These are phyloP conservation scores for Octonoba sinensis DNA, from an alignment of 2,888 invertebrate genomes.

Conservation along the genomic window DNA sequence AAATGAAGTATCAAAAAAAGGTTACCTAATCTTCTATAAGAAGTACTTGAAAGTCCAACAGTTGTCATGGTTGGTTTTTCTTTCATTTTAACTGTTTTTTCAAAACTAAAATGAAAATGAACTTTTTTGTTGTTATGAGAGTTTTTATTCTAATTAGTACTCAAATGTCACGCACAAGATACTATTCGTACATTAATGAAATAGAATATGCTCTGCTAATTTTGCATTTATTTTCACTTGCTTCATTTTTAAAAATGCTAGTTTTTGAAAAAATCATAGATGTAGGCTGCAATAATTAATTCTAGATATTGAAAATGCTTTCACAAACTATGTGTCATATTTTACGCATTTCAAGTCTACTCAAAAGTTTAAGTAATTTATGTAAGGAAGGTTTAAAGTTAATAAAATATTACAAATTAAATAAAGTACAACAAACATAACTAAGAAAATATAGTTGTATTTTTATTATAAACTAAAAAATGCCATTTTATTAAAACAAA, in stretches of 20 bases:
- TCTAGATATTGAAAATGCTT: background rate
- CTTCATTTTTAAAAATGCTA: background rate
- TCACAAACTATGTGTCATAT: background rate
- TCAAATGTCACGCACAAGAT: too few relatives aligned
- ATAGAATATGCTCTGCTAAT: background rate
- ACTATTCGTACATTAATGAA: background rate
- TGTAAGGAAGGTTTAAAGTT: background rate
- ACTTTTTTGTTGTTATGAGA: background rate
- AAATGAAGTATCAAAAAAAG: background rate
- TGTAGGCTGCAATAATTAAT: too few relatives aligned
- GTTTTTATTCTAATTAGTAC: background rate
- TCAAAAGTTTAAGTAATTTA: background rate
- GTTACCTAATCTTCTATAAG: conserved; percentile 16
- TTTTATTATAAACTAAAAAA: background rate
- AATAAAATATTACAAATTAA: background rate
- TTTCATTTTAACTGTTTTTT: conserved; percentile 29
- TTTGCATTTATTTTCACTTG: background rate
- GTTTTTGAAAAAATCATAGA: too few relatives aligned
- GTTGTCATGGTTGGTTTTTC: conserved; percentile 38
- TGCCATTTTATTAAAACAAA: too few relatives aligned
- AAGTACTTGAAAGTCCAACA: conserved; percentile 19
- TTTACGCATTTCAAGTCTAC: background rate
- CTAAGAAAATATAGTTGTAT: background rate
- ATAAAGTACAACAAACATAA: background rate
- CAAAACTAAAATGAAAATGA: conserved; percentile 15